These are phyloP conservation scores for Argyra leucocephala DNA, from an alignment of 2,888 invertebrate species.

Conservation along the genomic window DNA sequence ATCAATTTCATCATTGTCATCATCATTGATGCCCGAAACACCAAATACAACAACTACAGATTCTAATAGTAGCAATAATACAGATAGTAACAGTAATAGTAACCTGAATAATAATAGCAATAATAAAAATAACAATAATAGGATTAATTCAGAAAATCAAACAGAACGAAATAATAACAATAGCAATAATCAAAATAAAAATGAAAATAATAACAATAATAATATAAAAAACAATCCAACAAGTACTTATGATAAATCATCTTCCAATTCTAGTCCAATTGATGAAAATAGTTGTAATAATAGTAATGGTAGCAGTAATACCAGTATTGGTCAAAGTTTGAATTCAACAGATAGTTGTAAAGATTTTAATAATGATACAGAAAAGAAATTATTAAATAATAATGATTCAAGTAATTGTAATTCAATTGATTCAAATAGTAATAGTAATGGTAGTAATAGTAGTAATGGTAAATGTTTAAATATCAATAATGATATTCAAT, in stretches of 20 bases:
- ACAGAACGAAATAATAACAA: neutral
- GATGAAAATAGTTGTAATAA: conserved; percentile 18
- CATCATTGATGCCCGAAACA: neutral
- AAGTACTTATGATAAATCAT: conserved; percentile 22
- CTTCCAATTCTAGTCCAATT: conserved; percentile 21
- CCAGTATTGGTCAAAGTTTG: conserved; percentile 9
- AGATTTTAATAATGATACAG: conserved; percentile 7
- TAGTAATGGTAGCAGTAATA: conserved; percentile 11
- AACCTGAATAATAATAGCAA: neutral
- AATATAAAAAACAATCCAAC: conserved; percentile 16
- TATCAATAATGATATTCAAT: conserved; percentile 5
- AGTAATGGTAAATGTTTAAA: conserved; percentile 7
- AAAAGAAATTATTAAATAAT: conserved; percentile 7
- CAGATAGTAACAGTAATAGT: neutral
- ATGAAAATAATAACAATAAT: conserved; percentile 7
- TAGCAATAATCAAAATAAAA: neutral
- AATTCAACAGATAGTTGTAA: conserved; percentile 14
- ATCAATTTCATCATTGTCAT: neutral
- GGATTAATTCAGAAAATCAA: neutral
- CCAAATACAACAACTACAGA: neutral
- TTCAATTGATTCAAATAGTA: conserved; percentile 10
- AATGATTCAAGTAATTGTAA: neutral
- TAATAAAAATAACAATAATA: neutral
- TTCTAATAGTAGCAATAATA: neutral
- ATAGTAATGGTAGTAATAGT: conserved; percentile 11